These are phyloP conservation scores for Rosalia funebris DNA, from an alignment of 2,888 invertebrate species.

Conservation along the genomic window DNA sequence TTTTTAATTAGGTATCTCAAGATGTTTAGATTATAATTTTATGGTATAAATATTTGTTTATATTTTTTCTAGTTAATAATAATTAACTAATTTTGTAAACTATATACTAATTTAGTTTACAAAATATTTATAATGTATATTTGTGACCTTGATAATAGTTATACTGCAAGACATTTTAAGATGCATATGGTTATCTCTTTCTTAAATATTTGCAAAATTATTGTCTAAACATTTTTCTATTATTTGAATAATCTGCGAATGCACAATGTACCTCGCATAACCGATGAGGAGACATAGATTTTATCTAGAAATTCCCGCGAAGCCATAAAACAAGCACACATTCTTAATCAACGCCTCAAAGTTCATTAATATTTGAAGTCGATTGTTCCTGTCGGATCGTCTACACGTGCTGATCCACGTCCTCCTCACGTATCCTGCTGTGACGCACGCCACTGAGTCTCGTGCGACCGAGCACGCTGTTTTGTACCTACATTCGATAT, in stretches of 20 bases:
- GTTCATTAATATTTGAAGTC: constrained; percentile 52
- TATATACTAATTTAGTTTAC: too few relatives aligned
- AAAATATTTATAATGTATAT: too few relatives aligned
- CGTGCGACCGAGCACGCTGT: constrained; percentile 39
- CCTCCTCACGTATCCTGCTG: constrained; percentile 44
- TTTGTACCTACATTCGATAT: constrained; percentile 25
- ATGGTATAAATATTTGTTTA: too few relatives aligned
- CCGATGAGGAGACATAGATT: constrained; percentile 34
- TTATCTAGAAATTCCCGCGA: constrained; percentile 41
- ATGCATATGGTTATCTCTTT: too few relatives aligned
- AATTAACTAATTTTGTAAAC: too few relatives aligned
- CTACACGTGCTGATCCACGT: constrained; percentile 46
- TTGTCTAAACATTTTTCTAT: not conserved
- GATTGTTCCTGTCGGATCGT: constrained; percentile 52
- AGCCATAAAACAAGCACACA: constrained; percentile 40
- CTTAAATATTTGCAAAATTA: not conserved
- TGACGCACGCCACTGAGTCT: constrained; percentile 47
- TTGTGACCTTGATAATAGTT: too few relatives aligned
- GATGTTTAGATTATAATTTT: too few relatives aligned
- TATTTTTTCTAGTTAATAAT: too few relatives aligned
- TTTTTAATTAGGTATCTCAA: too few relatives aligned
- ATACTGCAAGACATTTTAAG: too few relatives aligned
- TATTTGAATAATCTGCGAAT: constrained; percentile 6
- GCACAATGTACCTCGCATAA: constrained; percentile 7
- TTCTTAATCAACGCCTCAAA: constrained; percentile 36